Conservation (phyloP, 2,888 invertebrate genomes). For the Gasteruption jaculator region DNA sequence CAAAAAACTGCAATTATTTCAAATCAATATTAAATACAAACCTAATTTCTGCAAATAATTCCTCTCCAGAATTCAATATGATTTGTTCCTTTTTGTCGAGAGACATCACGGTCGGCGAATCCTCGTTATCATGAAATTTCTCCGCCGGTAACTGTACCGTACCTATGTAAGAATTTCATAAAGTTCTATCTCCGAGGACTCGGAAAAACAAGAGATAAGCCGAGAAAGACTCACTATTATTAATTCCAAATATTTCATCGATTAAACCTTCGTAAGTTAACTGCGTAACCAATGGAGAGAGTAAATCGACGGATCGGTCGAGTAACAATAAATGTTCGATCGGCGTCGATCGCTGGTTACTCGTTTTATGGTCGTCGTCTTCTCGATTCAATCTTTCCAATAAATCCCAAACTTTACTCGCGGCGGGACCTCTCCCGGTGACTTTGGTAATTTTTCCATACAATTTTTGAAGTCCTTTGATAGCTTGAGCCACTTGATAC, state of each 20-base stretch:
- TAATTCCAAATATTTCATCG: constrained; percentile 90
- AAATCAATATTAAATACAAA: constrained; percentile 22
- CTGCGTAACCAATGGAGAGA: constrained; percentile 90
- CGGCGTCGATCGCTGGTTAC: constrained; percentile 53
- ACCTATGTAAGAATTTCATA: constrained; percentile 46
- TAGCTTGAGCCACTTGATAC: constrained; percentile 81
- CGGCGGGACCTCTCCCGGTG: constrained; percentile 84
- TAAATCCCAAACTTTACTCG: constrained; percentile 85
- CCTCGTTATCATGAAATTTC: constrained; percentile 71
- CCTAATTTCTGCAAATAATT: constrained; percentile 77
- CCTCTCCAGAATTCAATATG: constrained; percentile 84
- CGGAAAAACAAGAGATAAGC: constrained; percentile 8
- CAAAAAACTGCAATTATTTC: neutral
- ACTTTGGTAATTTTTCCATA: constrained; percentile 88
- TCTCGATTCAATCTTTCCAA: constrained; percentile 70
- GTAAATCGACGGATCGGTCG: constrained; percentile 86
- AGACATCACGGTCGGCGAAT: constrained; percentile 58
- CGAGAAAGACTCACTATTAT: constrained; percentile 54
- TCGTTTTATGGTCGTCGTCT: constrained; percentile 56
- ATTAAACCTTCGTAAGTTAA: constrained; percentile 96
- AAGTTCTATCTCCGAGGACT: neutral
- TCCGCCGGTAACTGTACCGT: constrained; percentile 82
- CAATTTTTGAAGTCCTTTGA: constrained; percentile 78
- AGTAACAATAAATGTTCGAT: constrained; percentile 88
- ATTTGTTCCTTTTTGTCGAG: constrained; percentile 69